These are phyloP conservation scores for Pediacus dermestoides DNA, from an alignment of 2,888 invertebrate species.

Conservation along the genomic window DNA sequence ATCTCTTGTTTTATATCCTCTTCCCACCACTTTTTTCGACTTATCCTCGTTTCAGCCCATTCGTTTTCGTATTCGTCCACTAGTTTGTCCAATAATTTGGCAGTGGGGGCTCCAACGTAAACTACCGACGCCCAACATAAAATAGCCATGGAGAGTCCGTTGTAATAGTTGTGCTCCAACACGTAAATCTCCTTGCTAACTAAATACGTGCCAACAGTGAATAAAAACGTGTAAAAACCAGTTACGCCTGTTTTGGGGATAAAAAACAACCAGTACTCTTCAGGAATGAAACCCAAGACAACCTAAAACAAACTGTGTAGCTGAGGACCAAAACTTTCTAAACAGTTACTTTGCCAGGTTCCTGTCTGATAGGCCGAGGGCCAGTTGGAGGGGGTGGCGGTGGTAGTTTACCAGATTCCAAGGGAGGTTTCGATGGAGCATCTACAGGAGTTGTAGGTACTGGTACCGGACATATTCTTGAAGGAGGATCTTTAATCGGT, in stretches of 20 bases:
- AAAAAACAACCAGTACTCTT: slow-evolving; percentile 91
- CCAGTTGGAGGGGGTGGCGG: slow-evolving; percentile 11
- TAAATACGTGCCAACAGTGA: slow-evolving; percentile 75
- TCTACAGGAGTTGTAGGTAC: too few relatives aligned
- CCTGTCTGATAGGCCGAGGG: slow-evolving; percentile 52
- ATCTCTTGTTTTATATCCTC: slow-evolving; percentile 64
- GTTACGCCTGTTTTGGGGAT: slow-evolving; percentile 88
- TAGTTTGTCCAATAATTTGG: slow-evolving; percentile 66
- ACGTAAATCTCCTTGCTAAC: slow-evolving; percentile 92
- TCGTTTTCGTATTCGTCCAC: slow-evolving; percentile 60
- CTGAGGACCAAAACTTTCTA: too few relatives aligned
- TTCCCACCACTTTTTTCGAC: slow-evolving; percentile 51
- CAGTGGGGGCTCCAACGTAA: slow-evolving; percentile 69
- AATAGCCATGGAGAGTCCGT: slow-evolving; percentile 68
- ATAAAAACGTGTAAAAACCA: slow-evolving; percentile 87
- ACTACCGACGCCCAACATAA: slow-evolving; percentile 56
- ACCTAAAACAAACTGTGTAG: slow-evolving; percentile 24
- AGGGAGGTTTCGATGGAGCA: too few relatives aligned
- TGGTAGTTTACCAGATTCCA: slow-evolving; percentile 1
- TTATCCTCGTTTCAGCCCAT: slow-evolving; percentile 21
- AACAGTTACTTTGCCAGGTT: slow-evolving; percentile 75
- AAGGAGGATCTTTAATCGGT: too few relatives aligned
- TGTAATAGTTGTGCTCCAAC: slow-evolving; percentile 88
- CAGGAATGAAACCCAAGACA: slow-evolving; percentile 78
- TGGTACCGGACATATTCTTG: too few relatives aligned